Evolutionary conservation across 2,797 vertebrate genomes (phyloP), one percentile per base, ranked within the genome.

Genomic region (Adelosebastes latens): DNA sequence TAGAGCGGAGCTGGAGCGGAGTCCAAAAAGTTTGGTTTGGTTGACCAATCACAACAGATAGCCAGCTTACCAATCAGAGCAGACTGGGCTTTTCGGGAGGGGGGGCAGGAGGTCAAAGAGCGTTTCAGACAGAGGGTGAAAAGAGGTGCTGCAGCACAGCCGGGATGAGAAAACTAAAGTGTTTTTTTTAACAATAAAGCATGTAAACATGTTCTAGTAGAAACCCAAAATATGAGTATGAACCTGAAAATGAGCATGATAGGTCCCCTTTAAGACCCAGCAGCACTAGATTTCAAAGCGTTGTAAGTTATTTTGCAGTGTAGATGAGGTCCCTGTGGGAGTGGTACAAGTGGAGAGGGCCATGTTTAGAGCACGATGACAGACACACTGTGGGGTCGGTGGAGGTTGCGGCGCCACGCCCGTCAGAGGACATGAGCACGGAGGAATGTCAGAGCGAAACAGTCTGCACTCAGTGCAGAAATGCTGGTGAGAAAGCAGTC

Each of bases 281-380:
- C n/a, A 12, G 58, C 39, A 64, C 34, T 20, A 36, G 8, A 31
- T 73, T 73, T 22, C 0, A 71, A 5, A 58, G 12, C 16, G 46
- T 31, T 65, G 62, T 67, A 27, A 31, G 34, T 27, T 4, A 5
- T 27, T 53, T 39, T 72, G 10, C 14, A 53, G 59, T 52, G 74
- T 76, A n/a, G 86, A 84, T 82, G 71, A 64, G 25, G 25, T 64
- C 16, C 52, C 75, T 82, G 81, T 65, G 55, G 81, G 75, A 75
- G 77, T 75, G 84, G 82, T 79, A 63, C 31, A 27, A 81, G 79
- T n/a, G 75, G 79, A 63, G 76, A 80, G 59, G 31, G 67, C 69
- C 75, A 14, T 34, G 73, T 85, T 85, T 84, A 73, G 72, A 92
- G 34, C 77, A 22, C 0, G 91, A 89, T 89, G 90, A 95, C 83